Evolutionary conservation across 2,888 invertebrate species (phyloP).

Genomic region (Phyllotreta striolata): DNA sequence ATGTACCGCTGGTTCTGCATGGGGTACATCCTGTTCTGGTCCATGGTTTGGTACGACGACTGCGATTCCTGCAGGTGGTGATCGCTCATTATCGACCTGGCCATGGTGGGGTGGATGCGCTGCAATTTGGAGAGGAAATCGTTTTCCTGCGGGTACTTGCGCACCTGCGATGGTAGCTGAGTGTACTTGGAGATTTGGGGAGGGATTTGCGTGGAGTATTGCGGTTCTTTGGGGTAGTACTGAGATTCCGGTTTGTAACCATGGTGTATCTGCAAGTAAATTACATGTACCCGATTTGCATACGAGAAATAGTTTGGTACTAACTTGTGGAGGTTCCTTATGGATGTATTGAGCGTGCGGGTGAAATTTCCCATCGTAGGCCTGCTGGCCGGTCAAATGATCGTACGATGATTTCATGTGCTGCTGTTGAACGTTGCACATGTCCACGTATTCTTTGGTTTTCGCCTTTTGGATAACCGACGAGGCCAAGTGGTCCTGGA

Average conservation of each 20-base stretch:
- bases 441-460: slow-evolving; percentile 56
- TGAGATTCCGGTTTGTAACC: slow-evolving; percentile 53
- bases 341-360: slow-evolving; percentile 50
- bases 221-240: slow-evolving; percentile 48
- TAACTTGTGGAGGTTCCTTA: slow-evolving; percentile 52
- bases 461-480: slow-evolving; percentile 55
- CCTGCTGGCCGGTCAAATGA: slow-evolving; percentile 42
- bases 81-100: slow-evolving; percentile 56
- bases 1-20: slow-evolving; percentile 49
- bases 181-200: slow-evolving; percentile 48
- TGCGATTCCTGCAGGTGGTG: slow-evolving; percentile 54
- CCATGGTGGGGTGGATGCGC: slow-evolving; percentile 55
- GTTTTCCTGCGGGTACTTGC: slow-evolving; percentile 50
- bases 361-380: slow-evolving; percentile 41
- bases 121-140: slow-evolving; percentile 55
- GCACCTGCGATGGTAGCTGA: slow-evolving; percentile 34
- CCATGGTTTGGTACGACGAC: slow-evolving; percentile 46
- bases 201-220: slow-evolving; percentile 37
- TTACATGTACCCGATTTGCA: background rate
- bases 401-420: slow-evolving; percentile 52
- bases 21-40: slow-evolving; percentile 51
- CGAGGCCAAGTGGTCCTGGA: slow-evolving; percentile 48
- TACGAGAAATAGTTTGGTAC: background rate
- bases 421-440: slow-evolving; percentile 54
- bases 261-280: slow-evolving; percentile 40